These are phyloP conservation scores for Melospiza melodia DNA, from an alignment of 2,113 vertebrate species.

Conservation along the genomic window DNA sequence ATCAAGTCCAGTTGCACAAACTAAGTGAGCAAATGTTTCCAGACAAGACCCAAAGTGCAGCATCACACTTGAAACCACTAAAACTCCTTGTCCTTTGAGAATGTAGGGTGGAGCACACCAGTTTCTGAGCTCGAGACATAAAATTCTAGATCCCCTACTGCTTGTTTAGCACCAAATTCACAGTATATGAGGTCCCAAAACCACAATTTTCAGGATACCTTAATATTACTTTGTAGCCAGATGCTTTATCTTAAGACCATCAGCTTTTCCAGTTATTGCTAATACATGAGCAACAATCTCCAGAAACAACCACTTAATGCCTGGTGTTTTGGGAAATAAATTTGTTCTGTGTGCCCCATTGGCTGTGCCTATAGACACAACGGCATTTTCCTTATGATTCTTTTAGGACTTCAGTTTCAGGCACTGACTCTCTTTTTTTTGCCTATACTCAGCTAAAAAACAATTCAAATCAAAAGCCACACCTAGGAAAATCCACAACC, in stretches of 20 bases:
- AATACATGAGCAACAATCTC: not conserved
- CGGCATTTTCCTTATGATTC: not conserved
- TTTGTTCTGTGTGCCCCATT: not conserved
- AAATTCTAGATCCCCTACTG: not conserved
- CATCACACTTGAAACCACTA: not conserved
- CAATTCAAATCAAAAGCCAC: not conserved
- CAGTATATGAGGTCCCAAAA: not conserved
- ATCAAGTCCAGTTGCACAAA: not conserved
- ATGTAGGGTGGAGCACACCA: too few species aligned
- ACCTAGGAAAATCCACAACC: not conserved
- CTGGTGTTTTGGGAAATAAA: not conserved
- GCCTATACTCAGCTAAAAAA: not conserved
- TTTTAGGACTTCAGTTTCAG: not conserved
- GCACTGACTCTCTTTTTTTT: not conserved
- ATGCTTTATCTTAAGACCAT: not conserved
- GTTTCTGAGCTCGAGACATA: not conserved
- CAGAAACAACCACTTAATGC: not conserved
- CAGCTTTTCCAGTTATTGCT: not conserved
- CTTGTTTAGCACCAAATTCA: not conserved
- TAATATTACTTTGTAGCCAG: not conserved
- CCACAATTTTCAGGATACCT: not conserved
- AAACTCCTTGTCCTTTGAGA: not conserved
- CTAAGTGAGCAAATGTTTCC: not conserved
- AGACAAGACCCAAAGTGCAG: slow-evolving; percentile 1
- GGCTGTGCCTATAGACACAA: not conserved